phyloP scores from a whole-genome alignment of 2,113 vertebrate species.

The Chroicocephalus ridibundus region DNA sequence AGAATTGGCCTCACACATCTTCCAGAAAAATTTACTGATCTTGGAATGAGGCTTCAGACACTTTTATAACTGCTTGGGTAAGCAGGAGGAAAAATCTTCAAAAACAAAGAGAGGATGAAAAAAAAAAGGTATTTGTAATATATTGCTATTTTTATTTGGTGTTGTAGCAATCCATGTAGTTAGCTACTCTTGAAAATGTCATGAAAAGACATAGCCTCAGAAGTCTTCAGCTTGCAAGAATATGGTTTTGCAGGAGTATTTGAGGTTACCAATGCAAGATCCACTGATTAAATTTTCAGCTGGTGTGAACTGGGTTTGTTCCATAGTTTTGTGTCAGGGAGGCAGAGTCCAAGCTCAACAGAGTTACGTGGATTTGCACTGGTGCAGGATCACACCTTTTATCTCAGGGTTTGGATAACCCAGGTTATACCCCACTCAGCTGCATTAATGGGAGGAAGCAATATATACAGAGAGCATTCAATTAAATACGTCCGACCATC shows the following conservation, averaged over 20 bases:
- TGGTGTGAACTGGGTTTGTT: neutral
- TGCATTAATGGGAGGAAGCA: neutral
- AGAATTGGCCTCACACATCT: neutral
- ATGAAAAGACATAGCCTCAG: neutral
- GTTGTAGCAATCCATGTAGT: neutral
- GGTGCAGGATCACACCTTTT: neutral
- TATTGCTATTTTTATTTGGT: neutral
- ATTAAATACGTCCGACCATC: neutral
- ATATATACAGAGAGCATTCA: neutral
- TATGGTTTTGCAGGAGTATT: neutral
- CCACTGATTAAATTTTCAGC: neutral
- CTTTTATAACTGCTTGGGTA: neutral
- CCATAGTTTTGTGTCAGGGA: neutral
- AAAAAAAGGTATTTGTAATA: neutral
- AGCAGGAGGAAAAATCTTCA: neutral
- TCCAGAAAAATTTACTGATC: neutral
- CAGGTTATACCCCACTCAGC: neutral
- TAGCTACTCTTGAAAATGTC: neutral
- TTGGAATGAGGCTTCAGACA: neutral
- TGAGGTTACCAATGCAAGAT: neutral
- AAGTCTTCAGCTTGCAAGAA: neutral
- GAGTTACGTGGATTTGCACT: neutral
- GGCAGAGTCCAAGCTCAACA: neutral
- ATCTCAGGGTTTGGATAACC: neutral
- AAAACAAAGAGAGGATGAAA: neutral